Evolutionary conservation across 2,113 vertebrate species (phyloP), one percentile per base, ranked within the genome.

Genomic region (Syngnathus scovelli): DNA sequence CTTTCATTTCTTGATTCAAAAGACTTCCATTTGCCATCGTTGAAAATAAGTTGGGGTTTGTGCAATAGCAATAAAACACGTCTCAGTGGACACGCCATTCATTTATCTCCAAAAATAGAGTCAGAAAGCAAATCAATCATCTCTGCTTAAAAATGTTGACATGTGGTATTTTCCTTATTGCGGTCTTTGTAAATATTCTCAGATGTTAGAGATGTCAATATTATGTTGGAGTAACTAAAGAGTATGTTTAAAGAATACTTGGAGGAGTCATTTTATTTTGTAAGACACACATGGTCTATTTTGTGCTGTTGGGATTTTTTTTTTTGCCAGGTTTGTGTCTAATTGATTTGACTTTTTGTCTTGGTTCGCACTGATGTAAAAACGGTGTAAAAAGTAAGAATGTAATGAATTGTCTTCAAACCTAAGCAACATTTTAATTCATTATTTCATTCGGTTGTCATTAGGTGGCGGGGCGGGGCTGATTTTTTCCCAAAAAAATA

Each of bases 51-150:
- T 86, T 90, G 90, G 86, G 83, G 78, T 90, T 91, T 89, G 85
- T 87, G 90, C 89, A 90, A 93, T 88, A 93, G 92, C 92, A 93
- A 93, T 93, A 93, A 92, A 90, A 90, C 87, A 88, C 78, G 85
- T 91, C 91, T 91, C 88, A 88, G 89, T 87, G 86, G 82, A 89
- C 81, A 75, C 75, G 82, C 81, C 69, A 69, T 89, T 88, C 85
- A 82, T 87, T 89, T 87, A 86, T 74, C 55, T 78, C 81, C 8
- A 77, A 78, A 81, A 83, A 87, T 58, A 58, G 27, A 15, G 15
- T 58, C 7, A 71, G 72, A 27, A 71, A 36, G 75, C 75, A 76
- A 75, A 77, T 43, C 56, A 77, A 69, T 70, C 70, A 82, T 84
- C 76, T 82, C 78, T 83, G 85, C 75, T 81, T 65, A 75, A 64